Percentiles rank a stretch among this genome's conserved stretches.
Conservation (phyloP, 2,113 vertebrate species). For the Lethenteron reissneri region DNA sequence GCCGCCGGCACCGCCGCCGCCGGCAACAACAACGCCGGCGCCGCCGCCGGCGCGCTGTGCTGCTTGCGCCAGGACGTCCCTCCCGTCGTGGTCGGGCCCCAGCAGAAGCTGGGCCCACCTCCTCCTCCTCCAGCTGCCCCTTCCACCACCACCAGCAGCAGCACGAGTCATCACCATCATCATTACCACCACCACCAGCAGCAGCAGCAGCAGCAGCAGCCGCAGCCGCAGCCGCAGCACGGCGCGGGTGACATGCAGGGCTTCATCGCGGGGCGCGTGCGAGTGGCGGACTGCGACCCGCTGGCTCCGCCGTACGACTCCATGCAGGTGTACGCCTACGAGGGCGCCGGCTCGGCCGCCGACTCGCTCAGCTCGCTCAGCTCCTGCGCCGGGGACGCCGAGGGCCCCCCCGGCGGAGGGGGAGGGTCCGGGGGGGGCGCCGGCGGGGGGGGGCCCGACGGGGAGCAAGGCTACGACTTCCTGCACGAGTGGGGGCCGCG, state of each 20-base stretch:
- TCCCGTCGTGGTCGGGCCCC: not conserved
- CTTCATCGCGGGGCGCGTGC: slow-evolving; percentile 81
- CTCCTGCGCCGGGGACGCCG: slow-evolving; percentile 85
- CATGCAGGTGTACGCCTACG: slow-evolving; percentile 96
- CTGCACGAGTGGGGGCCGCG: slow-evolving; percentile 1
- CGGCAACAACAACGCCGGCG: not conserved
- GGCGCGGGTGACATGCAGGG: slow-evolving; percentile 47
- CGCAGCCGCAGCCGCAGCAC: too few species aligned
- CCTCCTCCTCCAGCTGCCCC: too few species aligned
- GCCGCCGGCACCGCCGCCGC: slow-evolving; percentile 16
- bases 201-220: slow-evolving; percentile 26
- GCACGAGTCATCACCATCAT: too few species aligned
- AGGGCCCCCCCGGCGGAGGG: slow-evolving; percentile 13
- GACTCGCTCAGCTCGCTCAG: slow-evolving; percentile 88
- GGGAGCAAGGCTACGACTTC: not conserved
- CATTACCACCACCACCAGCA: slow-evolving; percentile 12
- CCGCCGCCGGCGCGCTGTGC: not conserved
- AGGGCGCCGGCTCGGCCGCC: slow-evolving; percentile 72
- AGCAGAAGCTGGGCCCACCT: too few species aligned
- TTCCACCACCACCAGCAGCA: too few species aligned
- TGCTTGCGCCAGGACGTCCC: slow-evolving; percentile 1
- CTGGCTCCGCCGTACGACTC: slow-evolving; percentile 91
- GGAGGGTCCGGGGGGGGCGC: too few species aligned
- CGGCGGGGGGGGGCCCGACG: not conserved
- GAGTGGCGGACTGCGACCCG: slow-evolving; percentile 72